These are phyloP conservation scores for Phyllotreta striolata DNA, from an alignment of 2,888 invertebrate species.

Conservation along the genomic window DNA sequence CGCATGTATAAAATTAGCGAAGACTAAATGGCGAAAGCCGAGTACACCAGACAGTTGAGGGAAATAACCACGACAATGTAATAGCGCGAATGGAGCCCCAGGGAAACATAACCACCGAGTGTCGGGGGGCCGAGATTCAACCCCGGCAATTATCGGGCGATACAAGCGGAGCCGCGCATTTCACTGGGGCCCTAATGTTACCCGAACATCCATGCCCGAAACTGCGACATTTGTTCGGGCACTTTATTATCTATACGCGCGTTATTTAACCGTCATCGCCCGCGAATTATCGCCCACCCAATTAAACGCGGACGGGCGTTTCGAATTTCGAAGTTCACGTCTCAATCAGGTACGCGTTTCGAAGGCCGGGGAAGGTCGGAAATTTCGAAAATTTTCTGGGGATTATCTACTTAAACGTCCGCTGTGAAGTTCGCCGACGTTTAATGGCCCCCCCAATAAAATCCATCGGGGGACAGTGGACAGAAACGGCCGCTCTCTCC, in stretches of 20 bases:
- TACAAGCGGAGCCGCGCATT: constrained; percentile 46
- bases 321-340: too few relatives aligned
- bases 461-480: constrained; percentile 25
- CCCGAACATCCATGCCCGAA: constrained; percentile 20
- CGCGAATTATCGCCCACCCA: not conserved
- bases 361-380: constrained; percentile 1
- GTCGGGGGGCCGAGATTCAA: constrained; percentile 53
- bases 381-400: constrained; percentile 24
- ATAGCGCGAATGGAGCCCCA: constrained; percentile 60
- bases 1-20: constrained; percentile 43
- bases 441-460: constrained; percentile 42
- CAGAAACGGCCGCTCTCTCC: constrained; percentile 22
- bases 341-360: too few relatives aligned
- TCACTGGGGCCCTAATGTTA: constrained; percentile 36
- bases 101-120: constrained; percentile 60
- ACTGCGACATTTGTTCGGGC: constrained; percentile 33
- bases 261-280: not conserved
- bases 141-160: constrained; percentile 58
- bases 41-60: constrained; percentile 35
- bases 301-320: not conserved
- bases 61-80: constrained; percentile 54
- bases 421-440: constrained; percentile 42
- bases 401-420: constrained; percentile 31
- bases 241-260: constrained; percentile 1
- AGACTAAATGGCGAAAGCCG: constrained; percentile 36